Conservation (phyloP, 1,140 invertebrate genomes). For the Temnothorax curvispinosus region DNA sequence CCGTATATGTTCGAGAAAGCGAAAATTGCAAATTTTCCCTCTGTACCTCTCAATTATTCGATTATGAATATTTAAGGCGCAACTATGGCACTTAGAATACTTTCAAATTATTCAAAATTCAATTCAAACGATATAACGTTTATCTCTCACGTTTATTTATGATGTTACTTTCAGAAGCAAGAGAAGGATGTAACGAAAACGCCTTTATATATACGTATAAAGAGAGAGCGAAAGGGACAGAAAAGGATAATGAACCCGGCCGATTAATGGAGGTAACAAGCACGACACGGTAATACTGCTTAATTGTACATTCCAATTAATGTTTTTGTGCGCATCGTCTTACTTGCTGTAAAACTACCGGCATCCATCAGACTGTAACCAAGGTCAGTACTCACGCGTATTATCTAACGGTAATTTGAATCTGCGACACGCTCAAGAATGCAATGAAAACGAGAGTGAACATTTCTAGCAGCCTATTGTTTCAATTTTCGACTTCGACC, state of each 20-base stretch:
- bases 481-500: not conserved
- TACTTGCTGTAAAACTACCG: constrained; percentile 10
- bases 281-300: constrained; percentile 58
- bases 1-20: not conserved
- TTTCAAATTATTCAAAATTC: not conserved
- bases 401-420: constrained; percentile 57
- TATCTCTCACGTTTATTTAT: not conserved
- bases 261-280: constrained; percentile 67
- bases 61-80: constrained; percentile 17
- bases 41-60: not conserved
- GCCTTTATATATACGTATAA: not conserved
- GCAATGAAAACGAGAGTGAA: constrained; percentile 48
- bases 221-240: constrained; percentile 33
- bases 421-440: constrained; percentile 55
- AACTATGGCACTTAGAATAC: not conserved
- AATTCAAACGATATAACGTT: not conserved
- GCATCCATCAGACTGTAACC: constrained; percentile 49
- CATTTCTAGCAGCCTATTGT: not conserved
- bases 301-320: constrained; percentile 65
- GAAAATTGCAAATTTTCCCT: not conserved
- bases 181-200: not conserved
- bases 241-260: constrained; percentile 63
- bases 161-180: not conserved
- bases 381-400: constrained; percentile 52
- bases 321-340: constrained; percentile 28